Base-by-base conservation (phyloP, 2,113 vertebrate genomes). In the Oxyura jamaicensis region DNA sequence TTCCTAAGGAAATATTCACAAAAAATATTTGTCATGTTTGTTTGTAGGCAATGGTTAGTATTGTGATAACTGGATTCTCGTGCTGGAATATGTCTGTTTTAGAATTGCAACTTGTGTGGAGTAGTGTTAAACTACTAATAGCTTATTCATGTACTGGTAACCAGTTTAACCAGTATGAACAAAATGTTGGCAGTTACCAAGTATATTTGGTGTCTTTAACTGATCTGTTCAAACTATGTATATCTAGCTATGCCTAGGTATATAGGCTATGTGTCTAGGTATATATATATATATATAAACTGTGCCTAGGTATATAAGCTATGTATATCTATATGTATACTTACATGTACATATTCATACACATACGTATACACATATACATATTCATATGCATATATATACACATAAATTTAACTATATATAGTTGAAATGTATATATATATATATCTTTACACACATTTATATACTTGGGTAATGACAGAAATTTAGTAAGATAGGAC, bases 331-430 rank as follows among this genome's bases (percentile, higher is more conserved):
- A 26, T 39, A 13, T 18, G 8, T 63, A 26, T n/a, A n/a, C 21
- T 21, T 22, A n/a, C n/a, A 15, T 21, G 26, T 36, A 15, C 11
- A 39, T 22, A 6, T 44, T 31, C 28, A 35, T 69, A 20, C 29
- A 21, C 19, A 35, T 39, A 15, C 35, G 14, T 4, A 11, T 28
- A 12, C 21, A 16, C 36, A 18, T 12, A 31, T 13, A 35, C 2
- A 11, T 21, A 0, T 18, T 5, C 6, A 41, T 9, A 9, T 10
- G 31, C 12, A 14, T 5, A 17, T 11, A 6, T 6, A n/a, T 39
- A 29, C 3, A 3, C 12, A 39, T 2, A 44, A 29, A 26, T 48
- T 76, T 74, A 56, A 21, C 22, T 62, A 5, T n/a, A 3, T 33
- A 8, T 73, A 2, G 46, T 48, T 48, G 20, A 48, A 48, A 48